phyloP scores from a whole-genome alignment of 2,113 vertebrate genomes.

The Carassius auratus region DNA sequence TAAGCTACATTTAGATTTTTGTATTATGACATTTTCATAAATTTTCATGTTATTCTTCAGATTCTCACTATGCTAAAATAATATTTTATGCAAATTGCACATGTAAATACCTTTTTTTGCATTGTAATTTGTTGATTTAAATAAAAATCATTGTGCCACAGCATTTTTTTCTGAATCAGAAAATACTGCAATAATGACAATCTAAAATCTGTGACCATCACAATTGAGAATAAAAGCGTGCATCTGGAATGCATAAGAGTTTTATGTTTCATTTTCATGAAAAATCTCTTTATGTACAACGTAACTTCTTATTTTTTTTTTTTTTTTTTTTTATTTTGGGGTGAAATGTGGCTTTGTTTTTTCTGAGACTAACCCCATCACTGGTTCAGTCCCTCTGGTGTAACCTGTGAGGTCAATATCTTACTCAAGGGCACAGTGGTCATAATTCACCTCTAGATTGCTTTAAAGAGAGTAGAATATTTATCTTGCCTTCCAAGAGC shows the following conservation, averaged over 20 bases:
- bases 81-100: no score
- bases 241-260: neutral
- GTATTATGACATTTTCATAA: no score
- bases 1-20: no score
- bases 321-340: neutral
- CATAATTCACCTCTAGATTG: neutral
- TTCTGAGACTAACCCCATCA: neutral
- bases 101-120: no score
- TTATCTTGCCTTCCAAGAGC: constrained; percentile 70
- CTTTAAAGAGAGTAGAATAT: neutral
- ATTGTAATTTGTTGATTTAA: neutral
- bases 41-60: no score
- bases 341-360: neutral
- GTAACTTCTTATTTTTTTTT: no score
- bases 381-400: neutral
- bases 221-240: no score
- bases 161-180: neutral
- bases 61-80: no score
- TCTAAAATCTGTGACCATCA: no score
- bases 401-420: neutral
- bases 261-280: neutral
- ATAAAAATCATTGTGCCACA: neutral
- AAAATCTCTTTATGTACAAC: neutral
- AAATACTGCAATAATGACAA: no score
- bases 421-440: neutral